These are phyloP conservation scores for Dugesia japonica DNA, from an alignment of 2,888 invertebrate species.

Conservation along the genomic window DNA sequence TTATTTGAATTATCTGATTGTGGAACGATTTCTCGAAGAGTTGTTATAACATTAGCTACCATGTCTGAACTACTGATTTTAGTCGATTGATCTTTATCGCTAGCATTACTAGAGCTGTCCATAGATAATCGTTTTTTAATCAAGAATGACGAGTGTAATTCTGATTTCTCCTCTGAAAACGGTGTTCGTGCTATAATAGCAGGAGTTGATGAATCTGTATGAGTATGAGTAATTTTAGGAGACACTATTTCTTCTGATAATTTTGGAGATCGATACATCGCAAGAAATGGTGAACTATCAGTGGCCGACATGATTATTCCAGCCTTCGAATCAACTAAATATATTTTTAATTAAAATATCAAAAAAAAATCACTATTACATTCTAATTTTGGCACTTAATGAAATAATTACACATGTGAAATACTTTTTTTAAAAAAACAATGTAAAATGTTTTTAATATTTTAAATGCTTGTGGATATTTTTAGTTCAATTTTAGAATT, in stretches of 20 bases:
- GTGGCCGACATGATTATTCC: background rate
- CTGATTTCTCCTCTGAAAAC: slow-evolving; percentile 14
- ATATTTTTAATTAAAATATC: no score
- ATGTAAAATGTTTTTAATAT: no score
- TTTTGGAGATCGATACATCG: background rate
- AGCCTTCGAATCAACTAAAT: slow-evolving; percentile 5
- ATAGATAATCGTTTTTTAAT: slow-evolving; percentile 10
- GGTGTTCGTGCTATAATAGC: background rate
- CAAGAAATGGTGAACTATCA: background rate
- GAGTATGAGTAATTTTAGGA: background rate
- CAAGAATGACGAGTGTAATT: background rate
- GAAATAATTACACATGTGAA: no score
- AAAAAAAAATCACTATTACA: no score
- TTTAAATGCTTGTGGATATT: no score
- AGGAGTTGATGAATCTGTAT: background rate
- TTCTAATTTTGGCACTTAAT: no score
- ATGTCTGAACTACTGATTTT: background rate
- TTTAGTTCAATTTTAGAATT: no score
- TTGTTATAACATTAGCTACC: background rate
- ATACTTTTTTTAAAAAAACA: no score
- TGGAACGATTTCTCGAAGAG: background rate
- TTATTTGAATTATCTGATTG: background rate
- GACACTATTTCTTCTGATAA: background rate
- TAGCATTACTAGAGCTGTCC: background rate
- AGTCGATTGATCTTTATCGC: background rate